A percentile compares a stretch with the other conserved stretches of the same genome.
These are phyloP conservation scores for Spilogale gracilis DNA, from an alignment of 2,113 vertebrate genomes.

Conservation along the genomic window DNA sequence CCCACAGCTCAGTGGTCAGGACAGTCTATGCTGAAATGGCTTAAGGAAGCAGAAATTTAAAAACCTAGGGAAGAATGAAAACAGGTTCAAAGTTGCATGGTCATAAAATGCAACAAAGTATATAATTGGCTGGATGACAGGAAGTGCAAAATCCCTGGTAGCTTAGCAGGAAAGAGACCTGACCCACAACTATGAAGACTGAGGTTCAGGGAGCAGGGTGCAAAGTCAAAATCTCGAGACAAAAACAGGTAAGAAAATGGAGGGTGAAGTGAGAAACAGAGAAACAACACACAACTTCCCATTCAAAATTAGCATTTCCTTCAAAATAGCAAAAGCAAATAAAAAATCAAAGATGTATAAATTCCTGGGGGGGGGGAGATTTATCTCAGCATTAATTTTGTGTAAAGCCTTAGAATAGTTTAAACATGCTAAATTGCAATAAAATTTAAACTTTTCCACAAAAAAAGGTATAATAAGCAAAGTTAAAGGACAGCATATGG, in stretches of 20 bases:
- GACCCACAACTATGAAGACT: neutral
- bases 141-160: neutral
- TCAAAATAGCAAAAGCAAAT: neutral
- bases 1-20: neutral
- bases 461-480: neutral
- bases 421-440: neutral
- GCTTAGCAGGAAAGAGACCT: neutral
- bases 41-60: constrained; percentile 18
- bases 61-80: neutral
- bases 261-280: neutral
- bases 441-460: neutral
- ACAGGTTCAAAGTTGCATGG: neutral
- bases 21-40: neutral
- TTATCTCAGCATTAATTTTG: neutral
- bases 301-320: neutral
- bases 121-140: neutral
- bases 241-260: neutral
- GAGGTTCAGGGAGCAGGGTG: neutral
- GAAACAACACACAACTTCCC: neutral
- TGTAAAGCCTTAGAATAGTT: neutral
- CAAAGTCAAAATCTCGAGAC: neutral
- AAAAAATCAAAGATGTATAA: neutral
- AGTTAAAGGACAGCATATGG: neutral
- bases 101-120: neutral
- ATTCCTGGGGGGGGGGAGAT: neutral